Base-by-base conservation (phyloP, 2,888 invertebrate species). In the Drosophila affinis region DNA sequence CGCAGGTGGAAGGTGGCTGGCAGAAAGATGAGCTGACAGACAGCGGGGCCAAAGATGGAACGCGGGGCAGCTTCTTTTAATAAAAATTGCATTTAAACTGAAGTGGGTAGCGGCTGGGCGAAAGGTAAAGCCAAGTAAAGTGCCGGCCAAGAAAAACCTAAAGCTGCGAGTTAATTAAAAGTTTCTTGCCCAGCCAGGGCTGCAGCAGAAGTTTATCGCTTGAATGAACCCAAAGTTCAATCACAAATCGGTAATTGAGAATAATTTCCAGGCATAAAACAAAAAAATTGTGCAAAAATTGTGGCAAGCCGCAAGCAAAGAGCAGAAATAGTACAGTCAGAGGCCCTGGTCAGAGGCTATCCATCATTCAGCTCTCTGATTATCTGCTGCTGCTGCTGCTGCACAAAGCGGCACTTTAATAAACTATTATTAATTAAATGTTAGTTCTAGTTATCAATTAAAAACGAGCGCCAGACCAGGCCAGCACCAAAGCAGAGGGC, bases 401-500 rank as follows among this genome's bases (percentile, higher is more conserved):
- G 61, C 69, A 54, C 52, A 60, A 52, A 70, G 57, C 52, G 58
- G 48, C 52, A 59, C 59, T 69, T 69, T 70, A 75, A 69, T 85
- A 69, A 62, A 62, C 53, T 64, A 64, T 74, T 80, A 72, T 74
- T 80, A 80, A 80, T 75, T 73, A 70, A 79, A 74, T 69, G 29
- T 63, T 51, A 62, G 62, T 57, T 53, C 56, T 63, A 53, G 63
- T 63, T 73, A 71, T 73, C 83, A 73, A 80, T 83, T 77, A 70
- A 68, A 77, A 57, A 21, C 48, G 60, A 79, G 72, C 71, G 45
- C 60, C 52, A 32, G 32, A 14, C 46, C 7, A 46, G 54, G 63
- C 56, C 53, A 12, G 17, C n/a, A n/a, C n/a, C n/a, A 52, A 12
- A 53, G n/a, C 3, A 29, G 9, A 55, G 17, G 29, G 12, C 18